Evolutionary conservation across 2,888 invertebrate species (phyloP).

Genomic region (Dexiosoma caninum): DNA sequence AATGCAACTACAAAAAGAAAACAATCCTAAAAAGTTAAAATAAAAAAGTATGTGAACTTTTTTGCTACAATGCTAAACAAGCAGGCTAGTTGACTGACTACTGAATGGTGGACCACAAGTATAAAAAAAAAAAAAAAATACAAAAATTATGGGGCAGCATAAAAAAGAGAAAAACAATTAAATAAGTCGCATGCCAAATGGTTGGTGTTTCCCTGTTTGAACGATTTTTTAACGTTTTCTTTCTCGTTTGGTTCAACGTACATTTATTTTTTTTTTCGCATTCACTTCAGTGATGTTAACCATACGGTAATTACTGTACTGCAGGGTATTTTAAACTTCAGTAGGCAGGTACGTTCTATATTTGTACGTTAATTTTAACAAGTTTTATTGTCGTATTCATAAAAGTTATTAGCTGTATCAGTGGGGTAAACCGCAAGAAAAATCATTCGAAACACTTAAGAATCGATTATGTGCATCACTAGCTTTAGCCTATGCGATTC

Average conservation of each 20-base stretch:
- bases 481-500: too few relatives aligned
- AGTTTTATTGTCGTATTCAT: too few relatives aligned
- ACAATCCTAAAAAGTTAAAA: constrained; percentile 32
- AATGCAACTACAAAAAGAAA: constrained; percentile 29
- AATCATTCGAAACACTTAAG: too few relatives aligned
- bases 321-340: too few relatives aligned
- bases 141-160: neutral
- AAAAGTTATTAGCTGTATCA: too few relatives aligned
- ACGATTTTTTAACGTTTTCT: neutral
- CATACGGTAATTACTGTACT: too few relatives aligned
- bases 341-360: too few relatives aligned
- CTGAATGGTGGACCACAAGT: constrained; percentile 42
- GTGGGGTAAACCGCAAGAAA: too few relatives aligned
- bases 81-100: constrained; percentile 29
- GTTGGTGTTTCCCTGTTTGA: constrained; percentile 41
- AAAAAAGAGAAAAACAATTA: constrained; percentile 39
- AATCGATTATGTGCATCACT: too few relatives aligned
- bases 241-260: neutral
- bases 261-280: constrained; percentile 4
- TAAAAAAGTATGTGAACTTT: neutral
- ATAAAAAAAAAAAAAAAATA: too few relatives aligned
- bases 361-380: too few relatives aligned
- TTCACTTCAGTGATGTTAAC: too few relatives aligned
- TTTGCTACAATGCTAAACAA: constrained; percentile 29
- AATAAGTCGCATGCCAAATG: constrained; percentile 55